phyloP scores from a whole-genome alignment of 2,888 invertebrate genomes.

The Mystacides longicornis region DNA sequence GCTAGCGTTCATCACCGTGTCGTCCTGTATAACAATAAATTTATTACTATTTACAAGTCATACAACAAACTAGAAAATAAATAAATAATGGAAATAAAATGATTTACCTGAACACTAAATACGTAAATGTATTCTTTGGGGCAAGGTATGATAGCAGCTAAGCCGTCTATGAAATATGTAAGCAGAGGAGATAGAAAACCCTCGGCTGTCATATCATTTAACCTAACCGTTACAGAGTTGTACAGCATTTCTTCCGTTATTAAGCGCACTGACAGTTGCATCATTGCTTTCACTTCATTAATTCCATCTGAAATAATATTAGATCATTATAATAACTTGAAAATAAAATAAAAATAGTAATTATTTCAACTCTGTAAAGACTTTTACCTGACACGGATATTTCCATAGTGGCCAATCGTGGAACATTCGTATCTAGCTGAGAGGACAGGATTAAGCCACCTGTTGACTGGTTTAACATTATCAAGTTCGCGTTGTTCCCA shows the following conservation, averaged over 20 bases:
- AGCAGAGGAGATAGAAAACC: slow-evolving; percentile 85
- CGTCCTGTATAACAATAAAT: slow-evolving; percentile 52
- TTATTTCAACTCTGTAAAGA: background rate
- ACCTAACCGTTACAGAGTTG: slow-evolving; percentile 87
- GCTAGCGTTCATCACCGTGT: slow-evolving; percentile 78
- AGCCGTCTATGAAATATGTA: slow-evolving; percentile 80
- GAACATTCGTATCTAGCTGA: slow-evolving; percentile 91
- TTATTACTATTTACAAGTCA: background rate
- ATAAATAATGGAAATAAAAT: background rate
- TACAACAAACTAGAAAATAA: background rate
- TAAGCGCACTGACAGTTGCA: slow-evolving; percentile 82
- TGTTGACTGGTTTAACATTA: slow-evolving; percentile 73
- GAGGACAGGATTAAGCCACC: slow-evolving; percentile 85
- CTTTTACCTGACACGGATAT: slow-evolving; percentile 72
- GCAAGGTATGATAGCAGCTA: slow-evolving; percentile 88
- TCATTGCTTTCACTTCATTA: slow-evolving; percentile 87
- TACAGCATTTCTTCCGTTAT: slow-evolving; percentile 92
- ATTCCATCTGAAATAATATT: slow-evolving; percentile 67
- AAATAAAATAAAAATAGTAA: no score
- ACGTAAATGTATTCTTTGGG: slow-evolving; percentile 88
- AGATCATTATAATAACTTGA: no score
- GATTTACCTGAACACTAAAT: slow-evolving; percentile 72
- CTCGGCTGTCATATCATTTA: slow-evolving; percentile 89
- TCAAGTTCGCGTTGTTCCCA: slow-evolving; percentile 87
- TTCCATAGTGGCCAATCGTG: slow-evolving; percentile 88